These are phyloP conservation scores for Lochmaea capreae DNA, from an alignment of 2,888 invertebrate species.

Conservation along the genomic window DNA sequence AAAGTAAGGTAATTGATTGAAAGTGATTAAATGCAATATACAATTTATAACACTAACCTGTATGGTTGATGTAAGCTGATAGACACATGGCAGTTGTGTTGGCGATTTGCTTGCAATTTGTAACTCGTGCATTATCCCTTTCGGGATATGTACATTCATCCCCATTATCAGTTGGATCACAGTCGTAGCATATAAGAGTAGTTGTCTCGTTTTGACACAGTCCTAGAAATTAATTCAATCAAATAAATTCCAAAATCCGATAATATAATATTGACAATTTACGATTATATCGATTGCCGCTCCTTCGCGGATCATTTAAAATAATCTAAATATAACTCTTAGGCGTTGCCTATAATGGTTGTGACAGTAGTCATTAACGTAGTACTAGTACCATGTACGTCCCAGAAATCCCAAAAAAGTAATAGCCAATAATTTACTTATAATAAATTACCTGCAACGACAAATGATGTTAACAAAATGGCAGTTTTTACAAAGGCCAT, in stretches of 20 bases:
- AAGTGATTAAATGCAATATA: background rate
- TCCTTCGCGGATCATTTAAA: background rate
- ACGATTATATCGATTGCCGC: background rate
- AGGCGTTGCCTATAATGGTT: too few species aligned
- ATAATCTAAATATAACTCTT: too few species aligned
- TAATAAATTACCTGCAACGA: background rate
- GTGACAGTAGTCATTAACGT: too few species aligned
- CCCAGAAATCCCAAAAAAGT: too few species aligned
- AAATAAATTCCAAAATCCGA: background rate
- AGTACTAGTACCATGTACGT: too few species aligned
- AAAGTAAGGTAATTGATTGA: too few species aligned
- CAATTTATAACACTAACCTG: constrained; percentile 11
- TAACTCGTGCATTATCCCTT: background rate
- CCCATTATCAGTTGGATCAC: constrained; percentile 10
- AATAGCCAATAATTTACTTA: too few species aligned
- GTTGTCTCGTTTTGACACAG: constrained; percentile 1
- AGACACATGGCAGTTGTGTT: constrained; percentile 15
- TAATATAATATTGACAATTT: background rate
- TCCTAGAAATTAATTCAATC: background rate
- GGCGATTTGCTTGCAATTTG: background rate
- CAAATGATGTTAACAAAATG: background rate
- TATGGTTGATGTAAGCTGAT: constrained; percentile 14
- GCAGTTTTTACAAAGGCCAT: background rate
- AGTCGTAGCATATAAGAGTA: constrained; percentile 16
- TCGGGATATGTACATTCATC: constrained; percentile 18